These are phyloP conservation scores for Euwallacea similis DNA, from an alignment of 1,140 invertebrate genomes.

Conservation along the genomic window DNA sequence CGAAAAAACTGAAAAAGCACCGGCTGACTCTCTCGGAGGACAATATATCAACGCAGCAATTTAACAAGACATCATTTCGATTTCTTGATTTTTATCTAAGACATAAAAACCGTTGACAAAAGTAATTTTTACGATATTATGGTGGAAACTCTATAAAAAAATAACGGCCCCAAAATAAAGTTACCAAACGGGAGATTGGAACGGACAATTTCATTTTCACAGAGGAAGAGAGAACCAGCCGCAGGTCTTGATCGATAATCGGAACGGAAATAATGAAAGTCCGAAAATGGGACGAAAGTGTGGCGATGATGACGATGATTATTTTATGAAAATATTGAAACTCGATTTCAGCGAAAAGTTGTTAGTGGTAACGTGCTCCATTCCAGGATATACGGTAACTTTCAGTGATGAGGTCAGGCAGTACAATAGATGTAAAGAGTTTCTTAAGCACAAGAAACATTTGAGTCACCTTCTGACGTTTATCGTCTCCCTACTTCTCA, in stretches of 20 bases:
- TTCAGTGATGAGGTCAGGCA: no score
- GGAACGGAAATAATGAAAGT: conserved; percentile 16
- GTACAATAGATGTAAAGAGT: no score
- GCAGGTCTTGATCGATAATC: conserved; percentile 17
- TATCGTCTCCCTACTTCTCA: no score
- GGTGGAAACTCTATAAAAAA: conserved; percentile 25
- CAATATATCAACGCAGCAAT: conserved; percentile 15
- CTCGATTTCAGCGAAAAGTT: no score
- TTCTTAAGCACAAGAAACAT: no score
- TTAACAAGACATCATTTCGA: conserved; percentile 21
- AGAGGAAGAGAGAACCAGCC: conserved; percentile 4
- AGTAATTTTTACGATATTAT: conserved; percentile 35
- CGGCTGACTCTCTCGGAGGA: background rate
- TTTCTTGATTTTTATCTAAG: conserved; percentile 23
- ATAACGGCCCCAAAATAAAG: conserved; percentile 27
- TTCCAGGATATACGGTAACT: no score
- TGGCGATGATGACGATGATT: background rate
- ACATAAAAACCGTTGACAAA: conserved; percentile 30
- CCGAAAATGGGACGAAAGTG: conserved; percentile 7
- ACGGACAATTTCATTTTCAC: conserved; percentile 33
- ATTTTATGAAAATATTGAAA: background rate
- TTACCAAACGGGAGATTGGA: conserved; percentile 33
- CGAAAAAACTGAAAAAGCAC: background rate
- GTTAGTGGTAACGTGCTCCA: no score
- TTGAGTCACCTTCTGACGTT: no score